Evolutionary conservation across 2,888 invertebrate genomes (phyloP), one percentile per base, ranked within the genome.

Genomic region (Chironomus tentans): DNA sequence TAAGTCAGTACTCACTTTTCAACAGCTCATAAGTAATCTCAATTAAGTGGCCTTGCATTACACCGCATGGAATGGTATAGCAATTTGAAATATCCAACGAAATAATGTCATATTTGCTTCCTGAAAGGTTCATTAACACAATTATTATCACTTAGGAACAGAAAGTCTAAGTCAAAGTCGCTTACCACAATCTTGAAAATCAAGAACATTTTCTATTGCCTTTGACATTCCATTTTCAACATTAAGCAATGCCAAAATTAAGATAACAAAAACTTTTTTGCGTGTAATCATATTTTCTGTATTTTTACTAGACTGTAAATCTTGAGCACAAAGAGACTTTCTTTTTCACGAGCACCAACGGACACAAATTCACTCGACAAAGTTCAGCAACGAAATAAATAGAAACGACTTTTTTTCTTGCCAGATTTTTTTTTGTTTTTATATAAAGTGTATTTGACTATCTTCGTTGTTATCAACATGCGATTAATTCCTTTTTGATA

Each of bases 101-200:
- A 10, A 38, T 38, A 38, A 38, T 38, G 10, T 38, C 38, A 38
- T 38, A 38, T 38, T 38, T 38, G 38, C 38, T 38, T 10, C 38
- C 38, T 38, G 10, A 38, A 38, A 38, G 3, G 28, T 28, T 10
- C 38, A 38, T 38, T 10, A 38, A 4, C 38, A 38, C 38, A 38
- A 38, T 38, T 38, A 38, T 38, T 38, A 38, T 38, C 38, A 38
- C 38, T 38, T n/a, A n/a, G n/a, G n/a, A n/a, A n/a, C n/a, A n/a
- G 2, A 10, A 38, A 4, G 1, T 1, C 38, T 10, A 38, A 38
- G 2, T 38, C 4, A 2, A 38, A 2, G 7, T 10, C 10, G 1
- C 68, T 72, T 18, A 72, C 72, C 72, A 28, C 72, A 72, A 62
- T 72, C 72, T 28, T 72, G 62, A 46, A 61, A 72, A 15, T 56